Percentiles rank a stretch among this genome's conserved stretches.
phyloP scores from a whole-genome alignment of 2,797 vertebrate genomes.

The Prunella strophiata region DNA sequence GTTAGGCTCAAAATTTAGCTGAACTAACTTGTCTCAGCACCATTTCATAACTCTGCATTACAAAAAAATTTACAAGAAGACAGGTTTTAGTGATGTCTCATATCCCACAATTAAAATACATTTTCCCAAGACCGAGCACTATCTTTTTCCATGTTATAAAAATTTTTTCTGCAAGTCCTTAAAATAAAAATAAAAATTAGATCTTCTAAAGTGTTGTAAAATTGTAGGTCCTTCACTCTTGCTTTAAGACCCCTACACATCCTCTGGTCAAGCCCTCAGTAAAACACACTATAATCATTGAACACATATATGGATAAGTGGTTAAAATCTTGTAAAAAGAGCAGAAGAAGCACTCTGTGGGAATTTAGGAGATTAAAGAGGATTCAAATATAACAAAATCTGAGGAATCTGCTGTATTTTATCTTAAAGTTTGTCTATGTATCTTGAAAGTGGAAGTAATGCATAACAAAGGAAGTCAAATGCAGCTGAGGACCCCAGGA shows the following conservation, averaged over 20 bases:
- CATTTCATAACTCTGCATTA: background rate
- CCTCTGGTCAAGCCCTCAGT: background rate
- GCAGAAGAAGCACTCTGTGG: background rate
- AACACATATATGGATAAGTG: background rate
- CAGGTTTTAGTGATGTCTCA: background rate
- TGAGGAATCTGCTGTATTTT: background rate
- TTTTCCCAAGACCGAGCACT: background rate
- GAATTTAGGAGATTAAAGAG: background rate
- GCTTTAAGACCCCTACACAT: background rate
- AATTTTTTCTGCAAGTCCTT: background rate
- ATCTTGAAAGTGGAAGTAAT: background rate
- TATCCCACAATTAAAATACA: background rate
- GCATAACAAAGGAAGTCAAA: background rate
- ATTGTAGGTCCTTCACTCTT: background rate
- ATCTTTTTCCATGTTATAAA: background rate
- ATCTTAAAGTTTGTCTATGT: background rate
- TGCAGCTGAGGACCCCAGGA: background rate
- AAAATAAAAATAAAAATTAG: background rate
- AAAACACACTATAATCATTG: background rate
- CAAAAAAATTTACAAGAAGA: background rate
- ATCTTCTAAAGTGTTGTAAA: background rate
- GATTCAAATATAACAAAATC: background rate
- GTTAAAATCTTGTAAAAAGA: background rate
- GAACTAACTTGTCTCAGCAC: background rate
- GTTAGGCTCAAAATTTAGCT: background rate